Conservation (phyloP, 2,888 invertebrate genomes). For the Idaea biselata region DNA sequence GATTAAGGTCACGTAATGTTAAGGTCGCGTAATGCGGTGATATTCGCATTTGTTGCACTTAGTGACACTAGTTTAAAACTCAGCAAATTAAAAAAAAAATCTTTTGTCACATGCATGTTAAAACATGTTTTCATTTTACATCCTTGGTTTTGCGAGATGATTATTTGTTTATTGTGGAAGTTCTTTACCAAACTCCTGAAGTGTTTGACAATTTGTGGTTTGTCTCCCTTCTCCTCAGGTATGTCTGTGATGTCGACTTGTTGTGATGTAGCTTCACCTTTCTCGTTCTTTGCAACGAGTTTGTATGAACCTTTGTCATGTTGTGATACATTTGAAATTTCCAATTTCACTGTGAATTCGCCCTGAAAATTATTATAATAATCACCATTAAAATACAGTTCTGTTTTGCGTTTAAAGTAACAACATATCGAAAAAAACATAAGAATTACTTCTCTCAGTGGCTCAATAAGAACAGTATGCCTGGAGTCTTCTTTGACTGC, state of each 20-base stretch:
- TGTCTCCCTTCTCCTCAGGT: constrained; percentile 88
- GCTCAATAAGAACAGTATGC: constrained; percentile 88
- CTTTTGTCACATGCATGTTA: too few relatives aligned
- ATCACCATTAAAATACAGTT: constrained; percentile 3
- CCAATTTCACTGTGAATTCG: constrained; percentile 93
- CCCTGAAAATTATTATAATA: constrained; percentile 76
- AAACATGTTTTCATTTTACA: too few relatives aligned
- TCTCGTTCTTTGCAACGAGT: constrained; percentile 94
- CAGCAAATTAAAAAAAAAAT: too few relatives aligned
- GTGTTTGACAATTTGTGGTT: constrained; percentile 89
- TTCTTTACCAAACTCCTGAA: constrained; percentile 87
- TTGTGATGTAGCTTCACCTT: constrained; percentile 95
- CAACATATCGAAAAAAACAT: constrained; percentile 10
- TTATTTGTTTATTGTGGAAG: neutral
- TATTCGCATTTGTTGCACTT: too few relatives aligned
- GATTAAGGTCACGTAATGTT: too few relatives aligned
- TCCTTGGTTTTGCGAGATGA: too few relatives aligned
- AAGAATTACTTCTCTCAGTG: constrained; percentile 85
- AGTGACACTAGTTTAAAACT: too few relatives aligned
- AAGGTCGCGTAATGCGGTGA: too few relatives aligned
- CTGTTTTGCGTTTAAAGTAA: neutral
- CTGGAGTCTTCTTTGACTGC: constrained; percentile 89
- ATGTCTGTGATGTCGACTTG: constrained; percentile 92
- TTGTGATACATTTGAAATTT: constrained; percentile 91
- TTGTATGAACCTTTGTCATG: constrained; percentile 94